These are phyloP conservation scores for Oxygymnocypris stewartii DNA, from an alignment of 2,113 vertebrate species.

Conservation along the genomic window DNA sequence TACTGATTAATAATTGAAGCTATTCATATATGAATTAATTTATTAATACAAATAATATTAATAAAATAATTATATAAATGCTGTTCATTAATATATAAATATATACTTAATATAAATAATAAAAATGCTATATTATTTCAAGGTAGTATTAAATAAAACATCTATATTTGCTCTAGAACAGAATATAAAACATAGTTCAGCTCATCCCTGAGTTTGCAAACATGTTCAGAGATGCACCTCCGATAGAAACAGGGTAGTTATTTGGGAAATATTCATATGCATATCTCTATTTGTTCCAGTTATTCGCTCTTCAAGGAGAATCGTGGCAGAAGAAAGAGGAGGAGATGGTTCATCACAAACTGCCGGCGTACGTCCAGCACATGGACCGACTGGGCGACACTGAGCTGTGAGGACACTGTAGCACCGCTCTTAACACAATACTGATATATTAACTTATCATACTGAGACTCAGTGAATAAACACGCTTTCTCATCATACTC, in stretches of 20 bases:
- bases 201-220: not conserved
- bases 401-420: conserved; percentile 84
- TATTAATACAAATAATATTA: not conserved
- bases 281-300: conserved; percentile 65
- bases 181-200: not conserved
- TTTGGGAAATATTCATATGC: not conserved
- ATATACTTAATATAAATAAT: too few species aligned
- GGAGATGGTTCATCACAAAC: conserved; percentile 83
- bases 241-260: not conserved
- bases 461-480: conserved; percentile 26
- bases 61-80: too few species aligned
- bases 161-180: not conserved
- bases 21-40: not conserved
- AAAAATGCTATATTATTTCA: too few species aligned
- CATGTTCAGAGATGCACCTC: not conserved
- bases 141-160: not conserved
- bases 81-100: too few species aligned
- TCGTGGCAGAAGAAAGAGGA: conserved; percentile 75
- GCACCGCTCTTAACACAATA: conserved; percentile 4
- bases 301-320: conserved; percentile 91
- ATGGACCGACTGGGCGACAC: conserved; percentile 97
- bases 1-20: not conserved
- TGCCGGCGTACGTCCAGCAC: conserved; percentile 90
- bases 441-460: conserved; percentile 9
- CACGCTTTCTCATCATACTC: not conserved